Base-by-base conservation (phyloP, 2,888 invertebrate genomes). In the Margaritifera margaritifera region DNA sequence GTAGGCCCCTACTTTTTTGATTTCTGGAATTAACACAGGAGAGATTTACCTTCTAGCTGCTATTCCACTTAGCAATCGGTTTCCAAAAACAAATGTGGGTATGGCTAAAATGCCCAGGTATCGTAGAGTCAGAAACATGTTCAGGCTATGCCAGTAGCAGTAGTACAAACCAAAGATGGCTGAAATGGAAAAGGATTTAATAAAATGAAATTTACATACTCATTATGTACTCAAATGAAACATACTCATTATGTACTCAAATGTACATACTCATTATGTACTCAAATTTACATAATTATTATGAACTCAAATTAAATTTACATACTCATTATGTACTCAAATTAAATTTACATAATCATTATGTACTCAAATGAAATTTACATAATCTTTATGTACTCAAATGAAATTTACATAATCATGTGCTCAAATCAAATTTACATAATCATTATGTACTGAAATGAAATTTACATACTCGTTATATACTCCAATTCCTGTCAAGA, bases 91-190 rank as follows among this genome's bases (percentile, higher is more conserved):
- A 92, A 99, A 98, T 68, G 98, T 98, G 78, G 97, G 92, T 55
- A 94, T 92, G 69, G 94, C 97, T 68, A 99, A 92, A 71, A 95
- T 93, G 79, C 95, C 91, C 83, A 99, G 92, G 91, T 96, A 96
- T 82, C 96, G 94, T 84, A 97, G 92, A 24, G 99, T 98, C 80
- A 94, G 94, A 92, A 99, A 99, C 99, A 99, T 99, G 87, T 96
- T 94, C 83, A 99, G 92, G 87, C 94, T 92, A 81, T 97, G 91
- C 98, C 98, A 99, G 92, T 99, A 97, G 84, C 95, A 90, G 66
- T 93, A 94, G 91, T 98, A 99, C 67, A 99, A 92, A 0, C 92
- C 92, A 86, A 99, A 94, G 69, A 98, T 96, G 50, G 92, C 95
- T 95, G 91, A 22, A 90, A 91, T 78, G 42, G 42, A 75, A 62